Percentiles rank a stretch among this genome's conserved stretches.
Conservation (phyloP, 2,888 invertebrate genomes). For the Steinernema carpocapsae region DNA sequence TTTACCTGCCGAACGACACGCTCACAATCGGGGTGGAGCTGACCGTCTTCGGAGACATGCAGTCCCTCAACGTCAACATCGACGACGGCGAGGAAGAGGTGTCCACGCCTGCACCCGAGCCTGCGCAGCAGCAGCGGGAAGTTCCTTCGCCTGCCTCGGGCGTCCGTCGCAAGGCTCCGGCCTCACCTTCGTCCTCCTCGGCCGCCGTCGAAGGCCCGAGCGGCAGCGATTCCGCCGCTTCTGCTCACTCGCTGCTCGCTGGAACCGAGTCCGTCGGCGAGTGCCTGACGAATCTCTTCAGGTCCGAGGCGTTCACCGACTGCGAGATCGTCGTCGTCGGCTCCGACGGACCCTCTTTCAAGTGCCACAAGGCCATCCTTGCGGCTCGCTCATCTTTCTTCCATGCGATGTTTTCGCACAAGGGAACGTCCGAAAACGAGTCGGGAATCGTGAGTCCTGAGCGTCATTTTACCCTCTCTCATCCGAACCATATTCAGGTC, state of each 20-base stretch:
- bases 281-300: background rate
- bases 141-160: background rate
- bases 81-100: constrained; percentile 6
- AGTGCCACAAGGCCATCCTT: constrained; percentile 5
- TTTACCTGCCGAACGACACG: constrained; percentile 18
- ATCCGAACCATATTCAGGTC: background rate
- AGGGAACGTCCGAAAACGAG: background rate
- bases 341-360: background rate
- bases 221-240: background rate
- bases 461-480: background rate
- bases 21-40: constrained; percentile 6
- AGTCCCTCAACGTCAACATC: constrained; percentile 6
- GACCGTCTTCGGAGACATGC: constrained; percentile 24
- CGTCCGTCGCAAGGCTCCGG: background rate
- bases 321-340: background rate
- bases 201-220: background rate
- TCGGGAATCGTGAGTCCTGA: background rate
- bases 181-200: too few species aligned
- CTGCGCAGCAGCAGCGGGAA: background rate
- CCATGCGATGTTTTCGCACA: constrained; percentile 17
- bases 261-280: constrained; percentile 4
- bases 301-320: constrained; percentile 4
- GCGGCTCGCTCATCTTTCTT: constrained; percentile 9
- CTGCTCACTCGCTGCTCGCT: background rate
- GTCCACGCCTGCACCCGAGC: background rate